phyloP scores from a whole-genome alignment of 2,113 vertebrate species.

The Corvus cornix region DNA sequence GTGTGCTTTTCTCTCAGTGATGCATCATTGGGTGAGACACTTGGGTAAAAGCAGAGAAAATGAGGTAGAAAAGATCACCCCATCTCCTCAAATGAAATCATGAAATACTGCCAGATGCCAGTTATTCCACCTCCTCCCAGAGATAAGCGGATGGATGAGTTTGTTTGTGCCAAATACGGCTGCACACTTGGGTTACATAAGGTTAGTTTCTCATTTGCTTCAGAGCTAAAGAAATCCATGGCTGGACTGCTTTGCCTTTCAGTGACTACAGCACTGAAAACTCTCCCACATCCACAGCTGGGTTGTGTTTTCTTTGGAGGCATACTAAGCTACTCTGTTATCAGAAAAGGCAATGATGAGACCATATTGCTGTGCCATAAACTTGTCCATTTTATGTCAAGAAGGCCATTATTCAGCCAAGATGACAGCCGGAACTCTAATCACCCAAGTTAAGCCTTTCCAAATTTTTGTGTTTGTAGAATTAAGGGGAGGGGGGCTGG shows the following conservation, averaged over 20 bases:
- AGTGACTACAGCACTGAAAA: not conserved
- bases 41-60: not conserved
- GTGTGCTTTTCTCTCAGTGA: not conserved
- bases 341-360: not conserved
- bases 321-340: not conserved
- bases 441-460: not conserved
- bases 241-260: not conserved
- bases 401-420: not conserved
- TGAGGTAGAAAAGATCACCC: not conserved
- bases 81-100: not conserved
- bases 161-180: not conserved
- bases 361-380: not conserved
- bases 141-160: not conserved
- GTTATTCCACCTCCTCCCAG: not conserved
- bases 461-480: not conserved
- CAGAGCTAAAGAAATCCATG: not conserved
- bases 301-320: not conserved
- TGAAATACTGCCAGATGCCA: not conserved
- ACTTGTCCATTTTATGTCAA: not conserved
- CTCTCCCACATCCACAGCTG: not conserved
- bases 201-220: not conserved
- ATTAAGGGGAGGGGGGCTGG: not conserved
- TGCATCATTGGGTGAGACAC: not conserved
- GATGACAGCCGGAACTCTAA: not conserved
- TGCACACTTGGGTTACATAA: not conserved